Evolutionary conservation across 2,888 invertebrate genomes (phyloP).

Genomic region (Nebria salina): DNA sequence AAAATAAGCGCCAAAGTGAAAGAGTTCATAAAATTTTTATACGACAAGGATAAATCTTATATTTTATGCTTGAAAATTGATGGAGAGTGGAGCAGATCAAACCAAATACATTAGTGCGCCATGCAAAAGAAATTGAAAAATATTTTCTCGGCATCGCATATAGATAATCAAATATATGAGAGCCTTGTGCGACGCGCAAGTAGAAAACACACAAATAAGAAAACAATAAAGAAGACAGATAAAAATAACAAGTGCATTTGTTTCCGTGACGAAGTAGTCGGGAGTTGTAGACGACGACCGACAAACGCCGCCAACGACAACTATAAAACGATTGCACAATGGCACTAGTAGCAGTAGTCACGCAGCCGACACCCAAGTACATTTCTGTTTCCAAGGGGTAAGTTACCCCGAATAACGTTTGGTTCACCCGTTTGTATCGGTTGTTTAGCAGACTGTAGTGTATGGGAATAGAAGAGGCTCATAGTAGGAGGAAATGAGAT

Average conservation of each 20-base stretch:
- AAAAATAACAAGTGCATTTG: constrained; percentile 1
- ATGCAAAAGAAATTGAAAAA: not conserved
- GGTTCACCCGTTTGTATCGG: not conserved
- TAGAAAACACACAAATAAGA: not conserved
- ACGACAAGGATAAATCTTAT: not conserved
- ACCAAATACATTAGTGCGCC: not conserved
- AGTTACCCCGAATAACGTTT: not conserved
- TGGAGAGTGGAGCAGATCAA: not conserved
- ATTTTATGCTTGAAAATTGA: not conserved
- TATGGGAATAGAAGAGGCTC: not conserved
- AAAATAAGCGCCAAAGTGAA: not conserved
- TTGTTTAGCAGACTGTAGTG: not conserved
- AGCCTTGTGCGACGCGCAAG: not conserved
- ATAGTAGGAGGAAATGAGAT: not conserved
- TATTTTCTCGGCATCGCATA: not conserved
- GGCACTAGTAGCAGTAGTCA: not conserved
- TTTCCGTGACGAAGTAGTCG: not conserved
- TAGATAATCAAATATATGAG: not conserved
- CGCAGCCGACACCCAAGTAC: not conserved
- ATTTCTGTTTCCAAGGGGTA: not conserved
- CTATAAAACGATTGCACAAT: not conserved
- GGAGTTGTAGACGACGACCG: not conserved
- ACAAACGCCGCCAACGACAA: not conserved
- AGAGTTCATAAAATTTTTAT: not conserved
- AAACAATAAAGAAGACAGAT: not conserved